Evolutionary conservation across 1,140 invertebrate genomes (phyloP).

Genomic region (Sitobion miscanthi): DNA sequence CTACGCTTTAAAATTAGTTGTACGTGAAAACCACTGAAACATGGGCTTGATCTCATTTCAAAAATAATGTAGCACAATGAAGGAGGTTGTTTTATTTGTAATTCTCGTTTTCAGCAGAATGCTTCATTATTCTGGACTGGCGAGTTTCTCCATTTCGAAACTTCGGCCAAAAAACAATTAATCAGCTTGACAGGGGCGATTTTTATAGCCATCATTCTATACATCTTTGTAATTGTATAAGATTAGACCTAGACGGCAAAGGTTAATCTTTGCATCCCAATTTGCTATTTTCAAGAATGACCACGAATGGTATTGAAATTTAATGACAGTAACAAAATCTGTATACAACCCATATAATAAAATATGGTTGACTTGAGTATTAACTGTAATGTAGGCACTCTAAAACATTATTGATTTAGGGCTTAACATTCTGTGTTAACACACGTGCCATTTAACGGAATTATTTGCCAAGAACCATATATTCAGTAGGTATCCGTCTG

Average conservation of each 20-base stretch:
- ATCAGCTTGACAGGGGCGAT: slow-evolving; percentile 8
- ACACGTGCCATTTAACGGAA: background rate
- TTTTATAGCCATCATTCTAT: slow-evolving; percentile 26
- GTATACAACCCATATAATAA: background rate
- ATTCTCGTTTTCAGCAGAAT: slow-evolving; percentile 2
- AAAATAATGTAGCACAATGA: background rate
- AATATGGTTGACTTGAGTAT: background rate
- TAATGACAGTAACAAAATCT: background rate
- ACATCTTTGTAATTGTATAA: slow-evolving; percentile 19
- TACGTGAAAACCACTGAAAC: background rate
- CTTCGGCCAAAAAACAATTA: background rate
- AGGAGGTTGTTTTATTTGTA: slow-evolving; percentile 25
- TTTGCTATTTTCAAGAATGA: background rate
- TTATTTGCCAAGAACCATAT: background rate
- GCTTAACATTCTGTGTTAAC: background rate
- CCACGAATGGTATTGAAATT: background rate
- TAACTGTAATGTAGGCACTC: slow-evolving; percentile 1
- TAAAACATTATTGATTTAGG: slow-evolving; percentile 17
- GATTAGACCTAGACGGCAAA: background rate
- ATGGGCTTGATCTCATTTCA: background rate
- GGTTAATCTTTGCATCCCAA: background rate
- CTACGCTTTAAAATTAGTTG: background rate
- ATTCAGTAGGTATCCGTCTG: background rate
- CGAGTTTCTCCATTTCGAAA: slow-evolving; percentile 24
- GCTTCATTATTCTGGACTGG: slow-evolving; percentile 15